Evolutionary conservation across 92 coral and sea anemone genomes (phyloP), one percentile per base, ranked within the genome.

Genomic region (Zoanthus sansibaricus): DNA sequence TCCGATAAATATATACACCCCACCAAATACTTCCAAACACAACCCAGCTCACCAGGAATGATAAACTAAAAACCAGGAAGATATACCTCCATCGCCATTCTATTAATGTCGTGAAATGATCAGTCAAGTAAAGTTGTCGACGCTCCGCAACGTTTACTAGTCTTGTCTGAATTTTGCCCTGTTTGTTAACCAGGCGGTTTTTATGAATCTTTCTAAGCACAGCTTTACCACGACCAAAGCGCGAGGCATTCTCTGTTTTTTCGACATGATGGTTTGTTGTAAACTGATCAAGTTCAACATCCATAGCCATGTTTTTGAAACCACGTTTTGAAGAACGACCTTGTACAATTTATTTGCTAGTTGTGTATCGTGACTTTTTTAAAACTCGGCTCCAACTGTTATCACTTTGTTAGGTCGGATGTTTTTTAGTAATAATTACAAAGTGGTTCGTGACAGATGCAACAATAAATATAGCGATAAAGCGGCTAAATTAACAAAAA

Each of bases 11-110:
- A 72, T 94, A 93, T 25, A 97, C 91, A 58, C 95, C 98, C 94
- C 98, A 93, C 99, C 99, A 97, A 10, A 97, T 86, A 8, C 95
- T 72, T 3, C 97, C 99, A 82, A 97, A 97, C 25, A 93, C 71
- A 3, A 97, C 55, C 99, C 99, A 97, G 61, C 98, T 92, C 6
- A 89, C 88, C 12, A 97, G 88, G 76, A 92, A 97, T 11, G 96
- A 92, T 21, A 87, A 73, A 11, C 98, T 83, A 55, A 97, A 97
- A 8, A 97, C 77, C 1, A 88, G 87, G 61, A 97, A 92, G 12
- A 97, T 94, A 82, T 95, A 97, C 73, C 97, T 70, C 99, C 99
- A 97, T n/a, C 92, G 92, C 45, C 94, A 95, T 14, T 97, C 99
- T 79, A 97, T 90, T 58, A 97, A 74, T 55, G 99, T 97, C 18